phyloP scores from a whole-genome alignment of 37 sponge, comb jelly and placozoan genomes.

The Ephydatia muelleri region DNA sequence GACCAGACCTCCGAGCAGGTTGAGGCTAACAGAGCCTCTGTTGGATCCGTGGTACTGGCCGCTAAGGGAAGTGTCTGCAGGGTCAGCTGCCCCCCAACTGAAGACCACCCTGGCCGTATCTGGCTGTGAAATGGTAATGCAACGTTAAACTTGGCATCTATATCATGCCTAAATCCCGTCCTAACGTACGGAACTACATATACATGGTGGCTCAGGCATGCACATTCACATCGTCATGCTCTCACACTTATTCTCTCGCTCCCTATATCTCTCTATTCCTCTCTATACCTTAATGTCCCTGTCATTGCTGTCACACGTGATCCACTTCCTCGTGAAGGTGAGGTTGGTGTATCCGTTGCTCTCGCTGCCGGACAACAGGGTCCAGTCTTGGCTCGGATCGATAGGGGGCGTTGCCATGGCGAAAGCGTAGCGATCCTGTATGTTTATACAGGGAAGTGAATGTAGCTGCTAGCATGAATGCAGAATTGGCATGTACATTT shows the following conservation, averaged over 20 bases:
- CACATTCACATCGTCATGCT: background rate
- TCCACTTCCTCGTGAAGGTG: conserved; percentile 28
- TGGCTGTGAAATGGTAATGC: conserved; percentile 9
- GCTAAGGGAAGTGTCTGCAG: background rate
- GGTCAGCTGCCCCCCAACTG: conserved; percentile 28
- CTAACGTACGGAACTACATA: background rate
- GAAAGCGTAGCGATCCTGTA: conserved; percentile 44
- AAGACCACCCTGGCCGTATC: conserved; percentile 30
- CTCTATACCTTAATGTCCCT: background rate
- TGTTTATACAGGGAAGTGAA: too few relatives aligned
- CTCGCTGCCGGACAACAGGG: conserved; percentile 19
- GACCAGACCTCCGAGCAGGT: conserved; percentile 36
- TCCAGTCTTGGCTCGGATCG: conserved; percentile 36
- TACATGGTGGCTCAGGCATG: too few relatives aligned
- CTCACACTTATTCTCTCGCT: background rate
- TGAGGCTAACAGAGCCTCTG: conserved; percentile 12
- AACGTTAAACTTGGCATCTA: background rate
- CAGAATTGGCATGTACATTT: too few relatives aligned
- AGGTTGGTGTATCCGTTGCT: conserved; percentile 39
- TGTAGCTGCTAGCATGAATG: too few relatives aligned
- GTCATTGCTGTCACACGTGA: conserved; percentile 36
- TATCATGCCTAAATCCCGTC: background rate
- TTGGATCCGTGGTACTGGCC: background rate
- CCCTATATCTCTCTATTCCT: background rate
- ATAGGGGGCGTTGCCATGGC: conserved; percentile 11